Evolutionary conservation across 2,797 vertebrate species (phyloP), one percentile per base, ranked within the genome.

Genomic region (Esox lucius): DNA sequence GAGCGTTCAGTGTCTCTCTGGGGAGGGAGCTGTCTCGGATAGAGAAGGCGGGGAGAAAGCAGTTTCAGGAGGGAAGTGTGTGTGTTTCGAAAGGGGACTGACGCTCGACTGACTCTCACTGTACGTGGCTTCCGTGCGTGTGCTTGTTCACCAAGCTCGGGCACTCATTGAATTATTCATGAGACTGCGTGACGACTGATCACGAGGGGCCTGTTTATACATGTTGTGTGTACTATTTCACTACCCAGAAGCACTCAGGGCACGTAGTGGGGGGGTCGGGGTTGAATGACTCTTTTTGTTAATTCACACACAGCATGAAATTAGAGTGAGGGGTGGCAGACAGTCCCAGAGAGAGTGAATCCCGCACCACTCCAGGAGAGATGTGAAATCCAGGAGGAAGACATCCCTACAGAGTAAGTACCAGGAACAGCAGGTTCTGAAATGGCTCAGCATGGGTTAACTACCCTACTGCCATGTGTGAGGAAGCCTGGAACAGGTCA

Each of bases 131-230:
- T 70, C 22, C 76, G 65, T 71, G 28, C 70, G 69, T n/a, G 67
- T 70, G 70, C 33, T 67, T 51, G 72, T 72, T 73, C 61, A 68
- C 59, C 70, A 67, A 73, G 62, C 49, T 77, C 31, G 48, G 48
- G 35, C 74, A 66, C 56, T 16, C 72, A 68, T 4, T 53, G 28
- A 76, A 83, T 81, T 79, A 86, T 83, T 84, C 71, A 87, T 83
- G 51, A 84, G 82, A 17, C 3, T 51, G 67, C 56, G 59, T 31
- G 49, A 75, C 75, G 77, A 78, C 12, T 49, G 51, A 68, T 26
- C 62, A 51, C 3, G 26, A 28, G 24, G 67, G 73, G 84, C 33
- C 79, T 71, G 26, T 46, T 64, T 83, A 84, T 79, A 72, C 49
- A 78, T 72, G 64, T 70, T 16, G 61, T 1, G 11, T 68, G 7